Evolutionary conservation across 2,888 invertebrate species (phyloP).

Genomic region (Agonopterix arenella): DNA sequence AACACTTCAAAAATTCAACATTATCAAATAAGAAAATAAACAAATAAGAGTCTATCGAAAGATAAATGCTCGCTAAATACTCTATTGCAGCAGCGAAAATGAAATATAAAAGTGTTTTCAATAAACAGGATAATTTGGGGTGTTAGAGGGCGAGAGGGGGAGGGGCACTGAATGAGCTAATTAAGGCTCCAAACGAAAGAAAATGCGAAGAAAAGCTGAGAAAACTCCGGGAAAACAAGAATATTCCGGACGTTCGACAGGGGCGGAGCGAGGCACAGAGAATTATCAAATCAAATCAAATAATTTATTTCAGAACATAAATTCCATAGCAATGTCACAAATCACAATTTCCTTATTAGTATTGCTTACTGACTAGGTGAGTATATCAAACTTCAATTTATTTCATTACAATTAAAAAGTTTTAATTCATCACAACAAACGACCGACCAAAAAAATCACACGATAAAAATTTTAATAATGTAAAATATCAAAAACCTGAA

Average conservation of each 20-base stretch:
- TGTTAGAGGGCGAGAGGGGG: slow-evolving; percentile 18
- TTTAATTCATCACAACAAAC: too few species aligned
- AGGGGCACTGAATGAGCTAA: slow-evolving; percentile 69
- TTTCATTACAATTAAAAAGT: too few species aligned
- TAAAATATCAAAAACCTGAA: too few species aligned
- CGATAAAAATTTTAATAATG: too few species aligned
- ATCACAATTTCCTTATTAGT: too few species aligned
- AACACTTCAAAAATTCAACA: too few species aligned
- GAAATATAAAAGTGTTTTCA: slow-evolving; percentile 70
- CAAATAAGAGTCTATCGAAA: slow-evolving; percentile 14
- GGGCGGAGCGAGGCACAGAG: slow-evolving; percentile 28
- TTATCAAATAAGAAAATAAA: background rate
- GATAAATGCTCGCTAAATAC: slow-evolving; percentile 55
- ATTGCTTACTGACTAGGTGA: too few species aligned
- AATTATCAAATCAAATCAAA: too few species aligned
- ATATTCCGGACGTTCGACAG: slow-evolving; percentile 54
- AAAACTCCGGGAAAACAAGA: slow-evolving; percentile 74
- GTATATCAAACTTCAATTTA: too few species aligned
- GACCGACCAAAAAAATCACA: too few species aligned
- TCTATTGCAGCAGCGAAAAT: slow-evolving; percentile 51
- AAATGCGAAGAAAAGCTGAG: slow-evolving; percentile 71
- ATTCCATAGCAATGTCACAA: too few species aligned
- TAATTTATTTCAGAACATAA: too few species aligned
- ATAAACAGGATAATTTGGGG: slow-evolving; percentile 70
- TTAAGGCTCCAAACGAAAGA: slow-evolving; percentile 72